Percentiles rank a stretch among this genome's conserved stretches.
Conservation (phyloP, 2,113 vertebrate genomes). For the Salvator merianae region DNA sequence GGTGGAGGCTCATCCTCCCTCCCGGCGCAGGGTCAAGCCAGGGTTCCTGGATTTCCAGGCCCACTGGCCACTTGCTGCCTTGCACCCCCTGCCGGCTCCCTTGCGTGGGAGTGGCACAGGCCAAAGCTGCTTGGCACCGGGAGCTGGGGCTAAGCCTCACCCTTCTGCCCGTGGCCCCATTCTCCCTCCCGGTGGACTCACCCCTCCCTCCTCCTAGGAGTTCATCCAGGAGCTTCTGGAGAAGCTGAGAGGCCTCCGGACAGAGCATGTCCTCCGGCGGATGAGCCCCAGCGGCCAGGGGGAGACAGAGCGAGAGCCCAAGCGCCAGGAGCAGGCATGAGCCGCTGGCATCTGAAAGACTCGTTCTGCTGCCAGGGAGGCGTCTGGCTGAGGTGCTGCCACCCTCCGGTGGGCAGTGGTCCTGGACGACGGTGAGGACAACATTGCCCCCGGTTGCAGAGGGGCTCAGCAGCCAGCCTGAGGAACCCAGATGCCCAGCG, state of each 20-base stretch:
- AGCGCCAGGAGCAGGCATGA: neutral
- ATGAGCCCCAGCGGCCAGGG: neutral
- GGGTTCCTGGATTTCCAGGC: neutral
- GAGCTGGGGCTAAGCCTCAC: no score
- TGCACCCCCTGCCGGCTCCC: no score
- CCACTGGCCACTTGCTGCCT: neutral
- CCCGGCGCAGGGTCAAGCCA: no score
- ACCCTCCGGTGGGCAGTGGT: no score
- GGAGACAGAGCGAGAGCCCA: neutral
- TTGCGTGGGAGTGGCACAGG: no score
- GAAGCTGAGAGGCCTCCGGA: constrained; percentile 18
- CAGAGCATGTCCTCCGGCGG: constrained; percentile 26
- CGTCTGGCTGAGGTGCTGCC: neutral
- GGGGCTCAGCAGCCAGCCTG: neutral
- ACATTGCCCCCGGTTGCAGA: neutral
- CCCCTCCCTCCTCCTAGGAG: neutral
- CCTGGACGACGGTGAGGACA: no score
- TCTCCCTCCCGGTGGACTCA: no score
- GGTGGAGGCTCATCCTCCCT: neutral
- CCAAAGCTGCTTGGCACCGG: neutral
- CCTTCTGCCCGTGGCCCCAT: neutral
- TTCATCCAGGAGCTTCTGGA: constrained; percentile 18
- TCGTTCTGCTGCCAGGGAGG: neutral
- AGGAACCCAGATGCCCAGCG: no score
- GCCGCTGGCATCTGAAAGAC: neutral